These are phyloP conservation scores for Pogonomyrmex californicus DNA, from an alignment of 1,140 invertebrate genomes.

Conservation along the genomic window DNA sequence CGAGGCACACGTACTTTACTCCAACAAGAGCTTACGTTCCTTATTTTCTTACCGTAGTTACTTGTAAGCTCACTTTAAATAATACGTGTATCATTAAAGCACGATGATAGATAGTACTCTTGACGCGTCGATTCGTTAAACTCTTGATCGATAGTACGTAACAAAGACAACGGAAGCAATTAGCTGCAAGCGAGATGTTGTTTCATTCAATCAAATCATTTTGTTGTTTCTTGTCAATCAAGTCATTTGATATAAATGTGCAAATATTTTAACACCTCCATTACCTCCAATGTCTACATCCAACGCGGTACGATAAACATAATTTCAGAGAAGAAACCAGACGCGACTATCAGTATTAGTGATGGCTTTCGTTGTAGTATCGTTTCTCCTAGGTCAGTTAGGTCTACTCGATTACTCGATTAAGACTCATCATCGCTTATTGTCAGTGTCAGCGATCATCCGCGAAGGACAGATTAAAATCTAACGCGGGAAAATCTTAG, in stretches of 20 bases:
- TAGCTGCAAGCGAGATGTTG: neutral
- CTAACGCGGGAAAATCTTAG: constrained; percentile 43
- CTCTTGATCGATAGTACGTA: neutral
- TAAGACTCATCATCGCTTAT: constrained; percentile 48
- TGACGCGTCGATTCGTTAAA: neutral
- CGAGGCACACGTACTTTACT: neutral
- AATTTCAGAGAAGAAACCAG: neutral
- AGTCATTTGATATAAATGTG: neutral
- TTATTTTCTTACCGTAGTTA: neutral
- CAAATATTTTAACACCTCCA: neutral
- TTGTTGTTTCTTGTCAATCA: neutral
- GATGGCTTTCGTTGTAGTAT: constrained; percentile 56
- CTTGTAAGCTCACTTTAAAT: no score
- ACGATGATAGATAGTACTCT: neutral
- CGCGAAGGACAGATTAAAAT: constrained; percentile 57
- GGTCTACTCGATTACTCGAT: constrained; percentile 35
- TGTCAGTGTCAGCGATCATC: constrained; percentile 42
- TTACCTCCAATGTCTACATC: neutral
- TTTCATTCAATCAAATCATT: neutral
- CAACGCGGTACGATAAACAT: neutral
- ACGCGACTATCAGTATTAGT: neutral
- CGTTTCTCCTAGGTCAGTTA: constrained; percentile 74
- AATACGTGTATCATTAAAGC: neutral
- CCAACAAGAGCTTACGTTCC: neutral
- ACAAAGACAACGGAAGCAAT: neutral